A percentile compares a stretch with the other conserved stretches of the same genome.
phyloP scores from a whole-genome alignment of 2,113 vertebrate genomes.

The Tylochromis polylepis region DNA sequence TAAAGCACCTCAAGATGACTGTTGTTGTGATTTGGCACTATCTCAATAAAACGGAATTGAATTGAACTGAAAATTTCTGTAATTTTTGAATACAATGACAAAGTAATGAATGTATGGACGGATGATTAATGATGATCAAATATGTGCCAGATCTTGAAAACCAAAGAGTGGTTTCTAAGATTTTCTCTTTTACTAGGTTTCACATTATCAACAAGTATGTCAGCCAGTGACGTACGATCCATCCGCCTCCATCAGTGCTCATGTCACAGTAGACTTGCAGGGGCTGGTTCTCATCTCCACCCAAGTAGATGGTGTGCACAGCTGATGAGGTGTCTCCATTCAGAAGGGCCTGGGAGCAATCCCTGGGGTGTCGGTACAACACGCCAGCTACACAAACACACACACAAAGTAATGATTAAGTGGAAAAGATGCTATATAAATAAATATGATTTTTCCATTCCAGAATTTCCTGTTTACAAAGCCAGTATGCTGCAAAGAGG shows the following conservation, averaged over 20 bases:
- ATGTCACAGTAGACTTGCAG: constrained; percentile 94
- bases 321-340: constrained; percentile 87
- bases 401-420: not conserved
- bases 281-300: constrained; percentile 83
- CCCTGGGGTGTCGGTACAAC: constrained; percentile 86
- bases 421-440: not conserved
- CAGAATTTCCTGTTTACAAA: not conserved
- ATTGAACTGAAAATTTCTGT: not conserved
- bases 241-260: constrained; percentile 89
- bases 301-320: constrained; percentile 86
- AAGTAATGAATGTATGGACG: not conserved
- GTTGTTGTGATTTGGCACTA: not conserved
- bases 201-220: not conserved
- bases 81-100: not conserved
- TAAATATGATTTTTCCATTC: not conserved
- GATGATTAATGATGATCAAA: not conserved
- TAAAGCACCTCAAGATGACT: not conserved
- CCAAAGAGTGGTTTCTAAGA: not conserved
- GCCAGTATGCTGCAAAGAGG: not conserved
- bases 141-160: not conserved
- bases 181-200: not conserved
- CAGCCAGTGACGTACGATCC: constrained; percentile 84
- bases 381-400: constrained; percentile 78
- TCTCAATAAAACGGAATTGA: not conserved
- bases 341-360: constrained; percentile 92